Base-by-base conservation (phyloP, 2,888 invertebrate species). In the Amphipoea lucens region DNA sequence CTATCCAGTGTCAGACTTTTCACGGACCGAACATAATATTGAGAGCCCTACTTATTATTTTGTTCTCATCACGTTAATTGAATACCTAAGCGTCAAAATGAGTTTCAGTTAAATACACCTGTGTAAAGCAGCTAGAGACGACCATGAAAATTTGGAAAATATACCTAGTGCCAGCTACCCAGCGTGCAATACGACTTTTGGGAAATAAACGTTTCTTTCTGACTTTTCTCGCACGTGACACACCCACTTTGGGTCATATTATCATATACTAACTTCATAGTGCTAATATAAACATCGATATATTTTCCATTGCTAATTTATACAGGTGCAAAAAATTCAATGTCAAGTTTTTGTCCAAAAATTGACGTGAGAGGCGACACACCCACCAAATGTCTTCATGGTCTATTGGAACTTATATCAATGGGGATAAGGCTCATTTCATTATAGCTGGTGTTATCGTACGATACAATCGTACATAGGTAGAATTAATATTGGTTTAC, bases 351-450 rank as follows among this genome's bases (percentile, higher is more conserved):
- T 83, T 84, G 76, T 71, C 40, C 48, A 63, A 79, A 85, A 78
- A 76, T 66, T 73, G 45, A 77, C 85, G 77, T 68, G 51, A 72
- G 79, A 71, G 76, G 70, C 81, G 92, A 94, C 95, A 95, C 94
- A 94, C 94, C 95, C 91, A 91, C 92, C 78, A 66, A 71, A 69
- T 76, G n/a, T 65, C 45, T 76, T 70, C 71, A 69, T 62, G 11
- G 48, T 23, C 9, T 42, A 78, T 77, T 81, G 88, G 75, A 81
- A 36, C 79, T 83, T 84, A 79, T 57, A 60, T 5, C 20, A 66
- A 69, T 83, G n/a, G 54, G 65, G 60, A 84, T 92, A 94, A 90
- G 89, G 89, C 87, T 91, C 78, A 92, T 82, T 91, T 92, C 91
- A 67, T n/a, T 29, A 73, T 23, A 67, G 20, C 84, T 40, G 17